These are phyloP conservation scores for Armadillidium nasatum DNA, from an alignment of 1,140 invertebrate species.

Conservation along the genomic window DNA sequence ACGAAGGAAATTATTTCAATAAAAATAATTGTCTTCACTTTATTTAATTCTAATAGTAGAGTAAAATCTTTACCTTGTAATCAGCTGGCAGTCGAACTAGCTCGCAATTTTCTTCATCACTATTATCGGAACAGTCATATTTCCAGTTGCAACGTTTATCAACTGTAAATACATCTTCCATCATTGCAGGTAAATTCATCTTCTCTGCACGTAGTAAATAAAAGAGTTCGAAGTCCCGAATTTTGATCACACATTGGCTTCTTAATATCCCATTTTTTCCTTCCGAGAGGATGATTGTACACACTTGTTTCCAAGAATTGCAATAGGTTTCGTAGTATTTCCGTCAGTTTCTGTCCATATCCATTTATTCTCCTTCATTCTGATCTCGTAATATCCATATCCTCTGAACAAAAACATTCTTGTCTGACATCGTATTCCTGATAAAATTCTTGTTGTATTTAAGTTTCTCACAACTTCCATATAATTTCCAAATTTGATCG, in stretches of 20 bases:
- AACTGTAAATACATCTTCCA: slow-evolving; percentile 12
- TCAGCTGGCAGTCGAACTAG: neutral
- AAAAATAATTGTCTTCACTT: no score
- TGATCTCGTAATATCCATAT: slow-evolving; percentile 19
- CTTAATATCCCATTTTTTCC: neutral
- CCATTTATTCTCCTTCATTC: neutral
- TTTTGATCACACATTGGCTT: slow-evolving; percentile 20
- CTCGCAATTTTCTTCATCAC: slow-evolving; percentile 20
- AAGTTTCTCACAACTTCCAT: slow-evolving; percentile 21
- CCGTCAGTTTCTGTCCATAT: neutral
- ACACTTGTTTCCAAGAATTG: neutral
- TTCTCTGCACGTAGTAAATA: slow-evolving; percentile 1
- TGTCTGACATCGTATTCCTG: neutral
- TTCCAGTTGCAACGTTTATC: slow-evolving; percentile 20
- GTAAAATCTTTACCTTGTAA: neutral
- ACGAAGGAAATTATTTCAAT: no score
- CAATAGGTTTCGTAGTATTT: neutral
- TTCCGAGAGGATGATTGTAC: slow-evolving; percentile 23
- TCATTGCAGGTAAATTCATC: slow-evolving; percentile 26
- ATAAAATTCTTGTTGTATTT: slow-evolving; percentile 18
- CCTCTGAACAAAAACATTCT: slow-evolving; percentile 12
- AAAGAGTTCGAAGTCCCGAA: neutral
- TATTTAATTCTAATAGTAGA: no score
- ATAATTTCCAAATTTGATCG: slow-evolving; percentile 4
- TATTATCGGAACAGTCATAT: slow-evolving; percentile 25